These are phyloP conservation scores for Sitobion miscanthi DNA, from an alignment of 1,140 invertebrate species.

Conservation along the genomic window DNA sequence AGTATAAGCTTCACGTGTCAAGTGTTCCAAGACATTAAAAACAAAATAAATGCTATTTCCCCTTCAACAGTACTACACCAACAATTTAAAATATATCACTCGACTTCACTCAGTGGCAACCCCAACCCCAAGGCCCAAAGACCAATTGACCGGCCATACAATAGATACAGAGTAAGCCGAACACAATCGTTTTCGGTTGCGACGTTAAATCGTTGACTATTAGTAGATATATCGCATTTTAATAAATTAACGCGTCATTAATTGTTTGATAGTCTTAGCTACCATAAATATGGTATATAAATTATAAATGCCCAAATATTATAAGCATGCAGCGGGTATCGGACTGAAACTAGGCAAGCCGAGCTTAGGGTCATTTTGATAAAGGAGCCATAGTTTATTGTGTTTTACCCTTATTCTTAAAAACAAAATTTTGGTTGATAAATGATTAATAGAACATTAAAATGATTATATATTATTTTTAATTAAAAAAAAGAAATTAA, in stretches of 20 bases:
- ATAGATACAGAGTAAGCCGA: neutral
- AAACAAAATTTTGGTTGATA: too few species aligned
- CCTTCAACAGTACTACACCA: neutral
- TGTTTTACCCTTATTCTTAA: too few species aligned
- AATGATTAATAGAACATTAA: too few species aligned
- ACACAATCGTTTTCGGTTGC: neutral
- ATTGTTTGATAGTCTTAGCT: neutral
- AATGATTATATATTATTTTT: too few species aligned
- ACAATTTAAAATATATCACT: neutral
- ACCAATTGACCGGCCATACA: neutral
- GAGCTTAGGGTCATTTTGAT: too few species aligned
- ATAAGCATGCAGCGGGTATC: neutral
- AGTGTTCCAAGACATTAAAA: neutral
- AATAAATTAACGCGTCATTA: neutral
- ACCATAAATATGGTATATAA: neutral
- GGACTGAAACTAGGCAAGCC: too few species aligned
- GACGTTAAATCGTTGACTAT: neutral
- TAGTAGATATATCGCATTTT: neutral
- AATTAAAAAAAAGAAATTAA: too few species aligned
- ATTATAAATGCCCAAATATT: neutral
- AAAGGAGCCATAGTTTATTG: too few species aligned
- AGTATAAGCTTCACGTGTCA: too few species aligned
- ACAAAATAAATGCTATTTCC: neutral
- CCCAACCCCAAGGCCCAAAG: too few species aligned
- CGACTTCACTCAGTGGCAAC: neutral